phyloP scores from a whole-genome alignment of 2,888 invertebrate species.

The Cephus pulcher region DNA sequence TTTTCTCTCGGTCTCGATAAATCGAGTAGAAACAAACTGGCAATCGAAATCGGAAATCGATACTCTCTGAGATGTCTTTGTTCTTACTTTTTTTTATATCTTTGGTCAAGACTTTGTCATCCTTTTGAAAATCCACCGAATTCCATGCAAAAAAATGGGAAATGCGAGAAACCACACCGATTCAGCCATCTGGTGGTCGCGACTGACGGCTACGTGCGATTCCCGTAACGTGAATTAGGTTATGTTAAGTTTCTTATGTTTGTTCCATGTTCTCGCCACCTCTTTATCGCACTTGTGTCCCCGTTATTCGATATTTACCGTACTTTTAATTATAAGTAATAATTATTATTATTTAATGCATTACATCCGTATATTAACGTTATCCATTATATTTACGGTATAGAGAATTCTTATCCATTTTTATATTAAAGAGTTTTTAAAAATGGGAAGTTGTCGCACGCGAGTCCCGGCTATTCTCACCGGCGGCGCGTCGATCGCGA shows the following conservation, averaged over 20 bases:
- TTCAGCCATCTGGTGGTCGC: not conserved
- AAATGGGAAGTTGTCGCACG: constrained; percentile 18
- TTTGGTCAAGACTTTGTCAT: not conserved
- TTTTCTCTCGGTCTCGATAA: not conserved
- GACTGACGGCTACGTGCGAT: not conserved
- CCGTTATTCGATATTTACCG: constrained; percentile 11
- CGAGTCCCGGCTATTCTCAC: not conserved
- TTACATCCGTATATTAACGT: constrained; percentile 27
- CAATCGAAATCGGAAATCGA: not conserved
- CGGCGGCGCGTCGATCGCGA: not conserved
- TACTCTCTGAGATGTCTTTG: not conserved
- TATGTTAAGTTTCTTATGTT: not conserved
- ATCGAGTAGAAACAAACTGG: not conserved
- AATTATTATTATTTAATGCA: constrained; percentile 31
- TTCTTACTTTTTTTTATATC: not conserved
- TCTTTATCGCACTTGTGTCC: not conserved
- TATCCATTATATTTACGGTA: constrained; percentile 21
- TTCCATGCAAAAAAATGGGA: constrained; percentile 20
- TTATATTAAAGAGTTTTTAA: constrained; percentile 20
- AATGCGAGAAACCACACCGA: constrained; percentile 17
- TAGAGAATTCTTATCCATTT: constrained; percentile 24
- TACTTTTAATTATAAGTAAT: constrained; percentile 27
- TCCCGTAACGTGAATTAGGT: not conserved
- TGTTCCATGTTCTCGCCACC: not conserved
- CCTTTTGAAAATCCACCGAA: not conserved